Conservation (phyloP, 2,113 vertebrate genomes). For the Pseudopipra pipra region DNA sequence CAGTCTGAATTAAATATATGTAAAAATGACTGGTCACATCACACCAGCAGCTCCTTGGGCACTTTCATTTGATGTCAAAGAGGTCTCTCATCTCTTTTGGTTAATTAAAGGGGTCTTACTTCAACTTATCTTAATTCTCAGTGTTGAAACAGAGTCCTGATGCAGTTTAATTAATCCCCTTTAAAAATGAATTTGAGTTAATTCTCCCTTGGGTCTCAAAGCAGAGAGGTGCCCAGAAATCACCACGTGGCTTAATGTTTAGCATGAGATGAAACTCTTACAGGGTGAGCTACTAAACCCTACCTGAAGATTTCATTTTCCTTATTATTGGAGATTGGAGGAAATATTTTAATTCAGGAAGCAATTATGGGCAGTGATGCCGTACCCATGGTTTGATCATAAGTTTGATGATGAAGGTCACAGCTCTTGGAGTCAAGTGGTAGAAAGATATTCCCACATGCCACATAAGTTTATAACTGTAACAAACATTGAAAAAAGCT, state of each 20-base stretch:
- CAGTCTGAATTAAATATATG: neutral
- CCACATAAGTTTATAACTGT: neutral
- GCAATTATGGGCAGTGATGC: neutral
- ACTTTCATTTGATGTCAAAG: neutral
- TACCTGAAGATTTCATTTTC: slow-evolving; percentile 8
- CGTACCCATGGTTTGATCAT: neutral
- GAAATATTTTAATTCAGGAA: slow-evolving; percentile 8
- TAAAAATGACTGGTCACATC: neutral
- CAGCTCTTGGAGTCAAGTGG: neutral
- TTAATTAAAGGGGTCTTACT: slow-evolving; percentile 29
- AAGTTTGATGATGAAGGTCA: slow-evolving; percentile 13
- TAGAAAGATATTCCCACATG: neutral
- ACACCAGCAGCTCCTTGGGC: neutral
- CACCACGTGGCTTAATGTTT: neutral
- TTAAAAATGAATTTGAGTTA: slow-evolving; percentile 34
- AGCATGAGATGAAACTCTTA: neutral
- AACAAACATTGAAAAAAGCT: neutral
- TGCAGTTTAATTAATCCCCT: slow-evolving; percentile 42
- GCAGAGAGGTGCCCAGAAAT: neutral
- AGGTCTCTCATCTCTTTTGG: neutral
- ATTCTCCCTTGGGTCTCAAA: neutral
- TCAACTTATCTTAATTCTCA: slow-evolving; percentile 8
- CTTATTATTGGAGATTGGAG: neutral
- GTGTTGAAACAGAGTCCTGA: neutral
- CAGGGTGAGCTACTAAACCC: neutral